Evolutionary conservation across 2,113 vertebrate species (phyloP).

Genomic region (Collichthys lucidus): DNA sequence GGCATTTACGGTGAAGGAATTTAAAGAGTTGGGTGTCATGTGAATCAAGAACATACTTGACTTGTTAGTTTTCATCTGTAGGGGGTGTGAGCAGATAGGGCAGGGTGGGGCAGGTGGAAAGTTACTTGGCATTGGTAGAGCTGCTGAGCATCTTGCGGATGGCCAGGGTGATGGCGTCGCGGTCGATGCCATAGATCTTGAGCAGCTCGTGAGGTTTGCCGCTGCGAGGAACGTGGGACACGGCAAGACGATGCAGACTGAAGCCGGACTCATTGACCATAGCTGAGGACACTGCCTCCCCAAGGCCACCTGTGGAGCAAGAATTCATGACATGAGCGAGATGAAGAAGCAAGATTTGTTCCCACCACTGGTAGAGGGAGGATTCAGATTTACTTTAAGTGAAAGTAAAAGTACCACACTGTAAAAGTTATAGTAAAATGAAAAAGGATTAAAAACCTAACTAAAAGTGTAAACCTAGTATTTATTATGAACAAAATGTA

Average conservation of each 20-base stretch:
- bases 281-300: constrained; percentile 88
- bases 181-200: constrained; percentile 93
- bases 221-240: constrained; percentile 88
- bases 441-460: no score
- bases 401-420: neutral
- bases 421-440: neutral
- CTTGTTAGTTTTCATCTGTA: constrained; percentile 46
- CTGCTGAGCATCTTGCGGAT: constrained; percentile 88
- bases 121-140: constrained; percentile 88
- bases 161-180: constrained; percentile 89
- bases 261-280: constrained; percentile 88
- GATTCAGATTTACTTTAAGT: neutral
- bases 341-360: neutral
- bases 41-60: constrained; percentile 65
- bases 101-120: constrained; percentile 46
- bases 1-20: constrained; percentile 74
- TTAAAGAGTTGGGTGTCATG: constrained; percentile 52
- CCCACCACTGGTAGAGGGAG: neutral
- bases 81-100: constrained; percentile 35
- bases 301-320: constrained; percentile 87
- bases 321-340: constrained; percentile 3
- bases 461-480: neutral
- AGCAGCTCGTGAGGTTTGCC: constrained; percentile 93
- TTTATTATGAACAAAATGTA: neutral
- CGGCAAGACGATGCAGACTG: constrained; percentile 88